Conservation (phyloP, 2,888 invertebrate genomes). For the Rotaria socialis region DNA sequence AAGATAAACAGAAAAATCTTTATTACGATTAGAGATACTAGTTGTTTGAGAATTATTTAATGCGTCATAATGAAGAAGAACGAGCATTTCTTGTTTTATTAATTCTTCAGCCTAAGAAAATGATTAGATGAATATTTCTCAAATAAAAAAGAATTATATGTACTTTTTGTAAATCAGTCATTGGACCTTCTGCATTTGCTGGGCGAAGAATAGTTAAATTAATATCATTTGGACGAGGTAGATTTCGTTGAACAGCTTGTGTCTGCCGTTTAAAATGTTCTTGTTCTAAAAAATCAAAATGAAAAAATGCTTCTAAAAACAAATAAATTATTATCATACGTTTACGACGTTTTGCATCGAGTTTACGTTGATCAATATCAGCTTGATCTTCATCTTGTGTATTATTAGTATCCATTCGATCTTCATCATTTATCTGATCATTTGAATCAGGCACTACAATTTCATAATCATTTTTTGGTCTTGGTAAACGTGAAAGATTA, state of each 20-base stretch:
- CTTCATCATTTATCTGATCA: constrained; percentile 61
- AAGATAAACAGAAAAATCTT: constrained; percentile 67
- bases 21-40: constrained; percentile 47
- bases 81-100: constrained; percentile 90
- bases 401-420: constrained; percentile 50
- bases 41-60: constrained; percentile 64
- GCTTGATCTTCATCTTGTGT: constrained; percentile 67
- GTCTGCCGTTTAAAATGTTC: constrained; percentile 41
- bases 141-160: constrained; percentile 46
- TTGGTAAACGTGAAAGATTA: constrained; percentile 73
- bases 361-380: constrained; percentile 34
- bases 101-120: constrained; percentile 75
- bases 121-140: constrained; percentile 56
- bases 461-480: constrained; percentile 93
- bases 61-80: constrained; percentile 85
- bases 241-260: constrained; percentile 72
- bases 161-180: constrained; percentile 75
- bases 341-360: constrained; percentile 6
- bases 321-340: not conserved
- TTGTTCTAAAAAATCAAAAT: not conserved
- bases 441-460: constrained; percentile 87
- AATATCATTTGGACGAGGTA: constrained; percentile 79
- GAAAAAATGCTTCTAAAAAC: not conserved
- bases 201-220: constrained; percentile 77
- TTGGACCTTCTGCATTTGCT: constrained; percentile 68